Percentiles rank a stretch among this genome's conserved stretches.
phyloP scores from a whole-genome alignment of 2,113 vertebrate genomes.

The Otocyon megalotis region DNA sequence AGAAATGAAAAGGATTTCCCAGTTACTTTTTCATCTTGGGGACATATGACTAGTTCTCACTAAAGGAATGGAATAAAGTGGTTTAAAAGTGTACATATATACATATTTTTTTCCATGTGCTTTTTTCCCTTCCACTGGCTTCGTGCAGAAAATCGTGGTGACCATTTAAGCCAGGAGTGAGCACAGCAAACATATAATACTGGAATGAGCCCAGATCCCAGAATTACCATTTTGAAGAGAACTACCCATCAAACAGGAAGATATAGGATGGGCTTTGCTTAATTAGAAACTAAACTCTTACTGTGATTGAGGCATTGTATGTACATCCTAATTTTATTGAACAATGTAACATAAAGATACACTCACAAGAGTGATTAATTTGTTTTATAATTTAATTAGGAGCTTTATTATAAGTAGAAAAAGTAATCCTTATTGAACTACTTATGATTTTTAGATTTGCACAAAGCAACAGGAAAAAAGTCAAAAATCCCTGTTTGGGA shows the following conservation, averaged over 20 bases:
- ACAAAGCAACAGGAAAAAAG: neutral
- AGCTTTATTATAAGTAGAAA: neutral
- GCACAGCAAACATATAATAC: neutral
- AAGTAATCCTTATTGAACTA: neutral
- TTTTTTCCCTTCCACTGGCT: neutral
- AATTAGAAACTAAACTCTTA: conserved; percentile 32
- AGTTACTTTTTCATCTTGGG: neutral
- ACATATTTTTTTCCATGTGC: neutral
- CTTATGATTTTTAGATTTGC: neutral
- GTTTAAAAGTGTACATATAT: neutral
- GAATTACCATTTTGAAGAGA: conserved; percentile 4
- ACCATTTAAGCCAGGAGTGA: neutral
- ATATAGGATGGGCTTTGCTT: neutral
- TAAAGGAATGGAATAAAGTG: neutral
- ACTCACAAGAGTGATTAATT: neutral
- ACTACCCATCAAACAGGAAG: neutral
- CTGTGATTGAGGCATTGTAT: neutral
- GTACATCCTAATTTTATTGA: neutral
- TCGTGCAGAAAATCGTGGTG: neutral
- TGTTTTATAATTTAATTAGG: conserved; percentile 26
- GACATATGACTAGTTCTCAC: neutral
- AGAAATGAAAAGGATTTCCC: neutral
- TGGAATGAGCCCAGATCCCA: neutral
- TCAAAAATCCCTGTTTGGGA: conserved; percentile 4
- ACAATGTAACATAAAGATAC: neutral